Base-by-base conservation (phyloP, 2,113 vertebrate species). In the Xenopus borealis region DNA sequence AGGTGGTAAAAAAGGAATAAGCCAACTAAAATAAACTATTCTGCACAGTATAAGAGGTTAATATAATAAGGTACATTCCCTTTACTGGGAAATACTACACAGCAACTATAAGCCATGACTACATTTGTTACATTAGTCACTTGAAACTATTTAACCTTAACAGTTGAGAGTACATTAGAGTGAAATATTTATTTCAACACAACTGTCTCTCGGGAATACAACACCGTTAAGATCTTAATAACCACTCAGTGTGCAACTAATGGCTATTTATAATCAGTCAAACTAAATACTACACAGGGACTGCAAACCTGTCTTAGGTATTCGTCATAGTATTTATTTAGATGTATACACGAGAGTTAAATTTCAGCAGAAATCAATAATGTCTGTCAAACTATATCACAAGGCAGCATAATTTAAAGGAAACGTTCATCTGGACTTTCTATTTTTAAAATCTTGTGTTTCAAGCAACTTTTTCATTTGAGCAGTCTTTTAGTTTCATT, bases 221-320 rank as follows among this genome's bases (percentile, higher is more conserved):
- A 23, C 19, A 62, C 66, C 55, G 58, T 64, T 62, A 53, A 62
- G 50, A 52, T 65, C 62, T 66, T 73, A 73, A 59, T 77, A 75
- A 63, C 59, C 50, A 18, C 67, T 64, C 66, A 64, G 67, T 45
- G 12, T 70, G 66, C 30, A 57, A 14, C 74, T 70, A 77, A 77
- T 70, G 59, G 61, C 66, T 64, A 64, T 77, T 77, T 70, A 70
- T 69, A 62, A 69, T 64, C 57, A 63, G 59, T 33, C 66, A 70
- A 59, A 46, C 59, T 77, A 57, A 70, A 77, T 44, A 77, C 50
- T 69, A 40, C 30, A 64, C 18, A 16, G 46, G 47, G 13, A 52
- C 18, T 27, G 5, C 61, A 53, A 64, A 23, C 61, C 16, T 62
- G 67, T 12, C 40, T 62, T 62, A 44, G 52, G 62, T 72, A 30